Evolutionary conservation across 2,888 invertebrate genomes (phyloP), one percentile per base, ranked within the genome.

Genomic region (Sericinus montela): DNA sequence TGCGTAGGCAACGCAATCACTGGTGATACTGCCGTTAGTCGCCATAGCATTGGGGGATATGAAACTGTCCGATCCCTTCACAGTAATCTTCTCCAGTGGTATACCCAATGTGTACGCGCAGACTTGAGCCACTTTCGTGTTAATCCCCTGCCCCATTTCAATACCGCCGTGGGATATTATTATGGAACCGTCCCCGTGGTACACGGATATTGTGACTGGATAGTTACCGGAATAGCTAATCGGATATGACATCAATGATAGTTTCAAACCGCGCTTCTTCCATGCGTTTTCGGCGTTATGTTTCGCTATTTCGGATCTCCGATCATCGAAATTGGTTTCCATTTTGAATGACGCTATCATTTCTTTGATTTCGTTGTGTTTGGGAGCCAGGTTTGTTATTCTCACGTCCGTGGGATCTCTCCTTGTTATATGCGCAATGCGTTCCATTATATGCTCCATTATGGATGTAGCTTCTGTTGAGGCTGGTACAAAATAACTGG

Each of bases 71-170:
- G 91, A 91, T 0, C 93, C 91, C 60, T 92, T 92, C 0, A 96
- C 90, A 1, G 81, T 80, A 5, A 87, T 69, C 54, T 74, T 82
- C 0, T 92, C 91, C 42, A 96, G 54, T 1, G 92, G 90, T 14
- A 95, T 90, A 10, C 92, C 92, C 15, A 95, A 77, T 0, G 86
- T 84, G 60, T 93, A 90, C 0, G 94, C 94, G 52, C 91, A 93
- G 1, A 94, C 93, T 86, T 94, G 94, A 1, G 92, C 92, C 0
- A 91, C 90, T 90, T 94, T 86, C 0, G 86, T 87, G 53, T 91
- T 92, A 41, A 95, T 91, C 0, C 95, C 95, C 75, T 96, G 95
- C 0, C 95, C 95, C 83, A 92, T 91, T 75, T 94, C 94, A 15
- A 93, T 87, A 0, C 93, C 94, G 0, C 92, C 93, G 57, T 94